Percentiles rank a stretch among this genome's conserved stretches.
These are phyloP conservation scores for Tortricodes alternella DNA, from an alignment of 2,888 invertebrate species.

Conservation along the genomic window DNA sequence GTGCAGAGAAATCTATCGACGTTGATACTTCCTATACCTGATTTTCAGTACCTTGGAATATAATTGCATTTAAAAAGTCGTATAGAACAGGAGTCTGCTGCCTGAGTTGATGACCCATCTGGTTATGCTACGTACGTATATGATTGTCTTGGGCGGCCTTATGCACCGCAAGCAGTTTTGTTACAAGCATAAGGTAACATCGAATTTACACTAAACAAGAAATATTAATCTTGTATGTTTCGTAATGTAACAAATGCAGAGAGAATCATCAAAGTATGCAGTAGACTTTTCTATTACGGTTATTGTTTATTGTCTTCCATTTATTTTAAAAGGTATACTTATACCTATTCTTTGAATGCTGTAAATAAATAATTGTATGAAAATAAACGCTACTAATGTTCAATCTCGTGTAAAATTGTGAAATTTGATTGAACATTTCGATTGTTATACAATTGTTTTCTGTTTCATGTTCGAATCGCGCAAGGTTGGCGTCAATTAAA, in stretches of 20 bases:
- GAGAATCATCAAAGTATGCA: too few relatives aligned
- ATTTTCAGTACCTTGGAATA: conserved; percentile 5
- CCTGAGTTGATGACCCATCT: background rate
- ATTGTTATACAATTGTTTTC: background rate
- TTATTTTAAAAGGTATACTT: conserved; percentile 39
- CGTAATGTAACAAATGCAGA: too few relatives aligned
- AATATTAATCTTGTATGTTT: too few relatives aligned
- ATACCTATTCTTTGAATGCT: conserved; percentile 31
- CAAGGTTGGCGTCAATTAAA: conserved; percentile 24
- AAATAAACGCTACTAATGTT: conserved; percentile 7
- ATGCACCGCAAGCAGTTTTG: too few relatives aligned
- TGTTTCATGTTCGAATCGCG: background rate
- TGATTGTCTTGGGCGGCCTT: too few relatives aligned
- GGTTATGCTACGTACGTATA: too few relatives aligned
- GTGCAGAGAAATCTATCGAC: conserved; percentile 45
- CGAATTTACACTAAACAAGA: too few relatives aligned
- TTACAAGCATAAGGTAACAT: too few relatives aligned
- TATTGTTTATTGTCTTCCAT: conserved; percentile 61
- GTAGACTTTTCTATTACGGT: background rate
- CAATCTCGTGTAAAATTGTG: background rate
- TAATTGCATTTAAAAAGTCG: conserved; percentile 8
- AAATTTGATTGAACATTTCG: background rate
- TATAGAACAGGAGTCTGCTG: background rate
- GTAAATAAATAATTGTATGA: background rate
- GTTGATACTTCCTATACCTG: conserved; percentile 30